These are phyloP conservation scores for Magallana nippona DNA, from an alignment of 2,888 invertebrate genomes.

Conservation along the genomic window DNA sequence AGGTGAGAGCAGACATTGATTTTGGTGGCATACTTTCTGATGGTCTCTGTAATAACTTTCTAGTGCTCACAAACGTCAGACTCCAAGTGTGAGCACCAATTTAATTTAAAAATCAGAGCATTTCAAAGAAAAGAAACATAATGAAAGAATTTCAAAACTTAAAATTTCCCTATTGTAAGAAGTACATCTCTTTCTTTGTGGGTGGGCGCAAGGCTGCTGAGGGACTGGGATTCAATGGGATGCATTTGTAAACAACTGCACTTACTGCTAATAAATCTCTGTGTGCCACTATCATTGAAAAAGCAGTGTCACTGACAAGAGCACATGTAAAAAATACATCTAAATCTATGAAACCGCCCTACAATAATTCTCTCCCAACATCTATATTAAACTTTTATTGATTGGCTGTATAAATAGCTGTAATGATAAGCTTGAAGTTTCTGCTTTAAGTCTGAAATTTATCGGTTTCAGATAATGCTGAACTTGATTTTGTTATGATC, in stretches of 20 bases:
- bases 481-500: not conserved
- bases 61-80: not conserved
- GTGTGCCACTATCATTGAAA: not conserved
- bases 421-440: not conserved
- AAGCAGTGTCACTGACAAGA: not conserved
- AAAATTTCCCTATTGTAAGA: not conserved
- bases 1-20: not conserved
- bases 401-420: not conserved
- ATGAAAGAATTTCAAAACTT: constrained; percentile 19
- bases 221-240: no score
- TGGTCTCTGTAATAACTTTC: constrained; percentile 1
- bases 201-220: not conserved
- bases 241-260: not conserved
- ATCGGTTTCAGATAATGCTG: not conserved
- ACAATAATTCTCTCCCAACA: not conserved
- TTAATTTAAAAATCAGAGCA: not conserved
- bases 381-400: not conserved
- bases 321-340: no score
- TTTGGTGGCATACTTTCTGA: not conserved
- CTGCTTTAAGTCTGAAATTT: constrained; percentile 1
- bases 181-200: not conserved
- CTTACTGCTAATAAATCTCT: not conserved
- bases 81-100: not conserved
- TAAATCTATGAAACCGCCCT: no score
- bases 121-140: constrained; percentile 11